Evolutionary conservation across 2,113 vertebrate genomes (phyloP).

Genomic region (Crotophaga sulcirostris): DNA sequence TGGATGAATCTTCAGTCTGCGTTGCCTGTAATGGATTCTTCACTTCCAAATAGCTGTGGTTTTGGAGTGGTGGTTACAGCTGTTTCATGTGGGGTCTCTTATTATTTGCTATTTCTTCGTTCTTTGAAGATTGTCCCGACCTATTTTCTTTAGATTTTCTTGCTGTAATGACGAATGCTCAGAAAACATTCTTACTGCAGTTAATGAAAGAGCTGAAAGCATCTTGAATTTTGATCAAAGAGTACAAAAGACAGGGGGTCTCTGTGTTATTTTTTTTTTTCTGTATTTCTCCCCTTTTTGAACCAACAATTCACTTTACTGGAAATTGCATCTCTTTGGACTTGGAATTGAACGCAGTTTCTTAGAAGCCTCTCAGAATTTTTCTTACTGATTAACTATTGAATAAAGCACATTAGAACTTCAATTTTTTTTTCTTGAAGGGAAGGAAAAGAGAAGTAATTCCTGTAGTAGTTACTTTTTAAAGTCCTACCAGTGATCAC

Average conservation of each 20-base stretch:
- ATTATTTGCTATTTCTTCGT: not conserved
- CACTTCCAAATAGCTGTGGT: not conserved
- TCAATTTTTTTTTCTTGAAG: not conserved
- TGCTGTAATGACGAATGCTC: not conserved
- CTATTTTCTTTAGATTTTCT: not conserved
- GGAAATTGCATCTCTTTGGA: rapidly evolving
- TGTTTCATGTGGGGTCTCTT: not conserved
- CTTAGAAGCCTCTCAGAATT: not conserved
- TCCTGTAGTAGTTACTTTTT: not conserved
- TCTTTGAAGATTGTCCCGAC: not conserved
- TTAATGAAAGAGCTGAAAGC: not conserved
- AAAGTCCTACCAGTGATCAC: not conserved
- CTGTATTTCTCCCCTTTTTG: not conserved
- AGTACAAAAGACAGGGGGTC: not conserved
- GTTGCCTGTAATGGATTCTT: not conserved
- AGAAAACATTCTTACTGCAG: not conserved
- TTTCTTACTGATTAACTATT: not conserved
- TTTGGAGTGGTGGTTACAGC: not conserved
- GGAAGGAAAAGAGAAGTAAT: not conserved
- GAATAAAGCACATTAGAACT: not conserved
- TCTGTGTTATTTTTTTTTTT: not conserved
- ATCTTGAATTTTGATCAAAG: not conserved
- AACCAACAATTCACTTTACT: not conserved
- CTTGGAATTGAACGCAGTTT: not conserved
- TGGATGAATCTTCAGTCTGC: not conserved